phyloP scores from a whole-genome alignment of 1,140 invertebrate genomes.

The Formica selysi region DNA sequence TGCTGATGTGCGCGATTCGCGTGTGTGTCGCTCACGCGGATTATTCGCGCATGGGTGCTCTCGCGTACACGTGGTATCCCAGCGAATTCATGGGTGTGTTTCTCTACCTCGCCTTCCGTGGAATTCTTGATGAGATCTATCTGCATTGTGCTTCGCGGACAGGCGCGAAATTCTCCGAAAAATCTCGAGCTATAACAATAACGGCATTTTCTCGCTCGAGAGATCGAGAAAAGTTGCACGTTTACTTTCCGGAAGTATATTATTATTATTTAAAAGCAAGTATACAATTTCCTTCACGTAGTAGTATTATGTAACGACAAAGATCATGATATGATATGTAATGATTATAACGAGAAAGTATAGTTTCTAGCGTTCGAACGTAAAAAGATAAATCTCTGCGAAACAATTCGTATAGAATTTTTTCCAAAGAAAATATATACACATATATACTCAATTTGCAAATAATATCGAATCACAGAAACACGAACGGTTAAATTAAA shows the following conservation, averaged over 20 bases:
- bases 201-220: background rate
- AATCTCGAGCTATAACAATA: background rate
- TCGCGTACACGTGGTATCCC: slow-evolving; percentile 51
- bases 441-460: too few relatives aligned
- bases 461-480: background rate
- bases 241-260: slow-evolving; percentile 12
- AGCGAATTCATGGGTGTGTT: slow-evolving; percentile 67
- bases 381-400: background rate
- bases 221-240: background rate
- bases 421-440: background rate
- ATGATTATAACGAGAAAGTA: slow-evolving; percentile 5
- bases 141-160: slow-evolving; percentile 36
- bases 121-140: slow-evolving; percentile 60
- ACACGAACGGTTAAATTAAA: background rate
- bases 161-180: slow-evolving; percentile 19
- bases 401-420: slow-evolving; percentile 8
- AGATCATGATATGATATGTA: background rate
- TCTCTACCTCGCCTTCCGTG: slow-evolving; percentile 38
- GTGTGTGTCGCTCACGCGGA: slow-evolving; percentile 54
- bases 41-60: slow-evolving; percentile 66
- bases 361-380: background rate
- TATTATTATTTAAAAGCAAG: background rate
- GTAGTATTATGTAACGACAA: background rate
- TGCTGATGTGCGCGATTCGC: slow-evolving; percentile 40
- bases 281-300: background rate